Percentiles rank a stretch among this genome's conserved stretches.
These are phyloP conservation scores for Himalopsyche anomala DNA, from an alignment of 2,888 invertebrate species.

Conservation along the genomic window DNA sequence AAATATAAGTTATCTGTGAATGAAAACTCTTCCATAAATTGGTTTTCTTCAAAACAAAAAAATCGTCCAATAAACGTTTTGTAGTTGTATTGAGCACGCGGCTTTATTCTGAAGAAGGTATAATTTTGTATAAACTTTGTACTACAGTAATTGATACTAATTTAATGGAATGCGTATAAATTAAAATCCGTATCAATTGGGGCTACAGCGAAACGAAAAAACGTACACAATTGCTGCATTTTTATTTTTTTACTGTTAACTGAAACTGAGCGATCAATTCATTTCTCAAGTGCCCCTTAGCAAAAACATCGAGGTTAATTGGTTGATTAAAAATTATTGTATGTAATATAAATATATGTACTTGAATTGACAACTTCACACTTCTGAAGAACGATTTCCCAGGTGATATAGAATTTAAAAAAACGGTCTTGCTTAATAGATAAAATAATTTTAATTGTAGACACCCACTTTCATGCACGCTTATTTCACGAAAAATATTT, in stretches of 20 bases:
- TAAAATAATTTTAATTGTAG: neutral
- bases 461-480: conserved; percentile 16
- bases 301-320: neutral
- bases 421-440: neutral
- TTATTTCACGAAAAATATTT: neutral
- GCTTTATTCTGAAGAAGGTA: neutral
- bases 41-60: too few relatives aligned
- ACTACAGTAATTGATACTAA: neutral
- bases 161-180: neutral
- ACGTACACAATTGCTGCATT: neutral
- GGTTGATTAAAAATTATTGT: neutral
- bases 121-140: neutral
- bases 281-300: neutral
- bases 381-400: neutral
- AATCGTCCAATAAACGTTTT: too few relatives aligned
- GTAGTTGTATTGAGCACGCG: neutral
- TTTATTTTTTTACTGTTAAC: neutral
- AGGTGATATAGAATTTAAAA: neutral
- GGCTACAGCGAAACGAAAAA: neutral
- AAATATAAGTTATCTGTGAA: too few relatives aligned
- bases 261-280: neutral
- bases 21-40: too few relatives aligned
- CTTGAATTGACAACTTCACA: neutral
- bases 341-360: neutral
- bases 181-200: neutral